Base-by-base conservation (phyloP, 2,888 invertebrate genomes). In the Neoascia interrupta region DNA sequence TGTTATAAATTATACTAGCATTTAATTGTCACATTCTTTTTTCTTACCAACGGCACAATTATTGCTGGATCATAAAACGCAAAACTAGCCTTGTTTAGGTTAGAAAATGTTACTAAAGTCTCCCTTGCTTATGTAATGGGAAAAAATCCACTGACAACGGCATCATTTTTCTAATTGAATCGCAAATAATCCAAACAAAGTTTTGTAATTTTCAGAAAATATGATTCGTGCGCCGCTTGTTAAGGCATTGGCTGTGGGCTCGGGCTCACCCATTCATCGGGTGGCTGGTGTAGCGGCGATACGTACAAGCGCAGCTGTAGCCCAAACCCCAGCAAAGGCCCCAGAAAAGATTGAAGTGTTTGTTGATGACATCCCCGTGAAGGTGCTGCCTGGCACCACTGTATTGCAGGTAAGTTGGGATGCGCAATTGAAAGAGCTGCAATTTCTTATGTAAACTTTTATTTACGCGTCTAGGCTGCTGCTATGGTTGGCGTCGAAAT, bases 401-500 rank as follows among this genome's bases (percentile, higher is more conserved):
- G 97, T 99, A 18, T 90, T 99, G 75, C 97, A 97, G 92, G 97
- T 96, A 88, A 85, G 73, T 5, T 43, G n/a, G n/a, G n/a, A n/a
- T n/a, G n/a, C n/a, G n/a, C n/a, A 3, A 31, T 31, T 31, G 31
- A n/a, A 31, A 31, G n/a, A 31, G 8, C 4, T 4, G 10, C 5
- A 18, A 18, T 34, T 21, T 31, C 11, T 49, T 58, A 54, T 5
- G 11, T 61, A 66, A 58, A 36, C 36, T 26, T 15, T 39, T 11
- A 1, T 16, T 10, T 53, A n/a, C n/a, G n/a, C n/a, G n/a, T n/a
- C n/a, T 11, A 98, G 96, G 99, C 97, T 82, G 98, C 98, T 61
- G 97, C 98, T 1, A 91, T 94, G 89, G 93, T 95, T 81, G 99
- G 99, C 10, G 95, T 99, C 41, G 99, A 99, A 90, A 99, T 99